These are phyloP conservation scores for Sipha maydis DNA, from an alignment of 2,888 invertebrate species.

Conservation along the genomic window DNA sequence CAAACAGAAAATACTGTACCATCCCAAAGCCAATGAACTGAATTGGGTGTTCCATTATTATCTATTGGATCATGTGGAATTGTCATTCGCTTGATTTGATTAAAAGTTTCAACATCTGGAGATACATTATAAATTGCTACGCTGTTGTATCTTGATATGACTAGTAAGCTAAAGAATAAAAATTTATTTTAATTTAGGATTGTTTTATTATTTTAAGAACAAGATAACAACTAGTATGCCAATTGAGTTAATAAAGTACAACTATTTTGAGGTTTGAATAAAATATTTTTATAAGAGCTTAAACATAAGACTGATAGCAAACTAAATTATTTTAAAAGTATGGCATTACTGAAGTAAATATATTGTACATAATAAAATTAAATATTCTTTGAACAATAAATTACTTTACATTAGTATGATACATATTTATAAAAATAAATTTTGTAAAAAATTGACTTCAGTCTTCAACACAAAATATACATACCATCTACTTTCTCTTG, in stretches of 20 bases:
- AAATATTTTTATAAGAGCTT: neutral
- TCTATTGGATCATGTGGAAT: constrained; percentile 7
- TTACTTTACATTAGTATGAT: neutral
- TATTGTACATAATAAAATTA: neutral
- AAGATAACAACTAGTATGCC: too few relatives aligned
- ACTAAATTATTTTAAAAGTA: neutral
- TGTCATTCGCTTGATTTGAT: neutral
- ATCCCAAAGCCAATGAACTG: constrained; percentile 54
- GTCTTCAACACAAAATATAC: neutral
- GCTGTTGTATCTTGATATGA: neutral
- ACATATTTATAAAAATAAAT: neutral
- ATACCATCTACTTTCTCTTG: constrained; percentile 26
- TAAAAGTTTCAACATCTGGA: neutral
- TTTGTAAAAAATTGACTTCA: neutral
- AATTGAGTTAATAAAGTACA: too few relatives aligned
- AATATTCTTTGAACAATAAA: constrained; percentile 4
- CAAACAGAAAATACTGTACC: constrained; percentile 30
- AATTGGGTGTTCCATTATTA: neutral
- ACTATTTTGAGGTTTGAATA: neutral
- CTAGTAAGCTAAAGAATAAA: constrained; percentile 33
- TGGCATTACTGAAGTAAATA: neutral
- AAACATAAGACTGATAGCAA: neutral
- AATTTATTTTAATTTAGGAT: neutral
- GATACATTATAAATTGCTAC: constrained; percentile 32
- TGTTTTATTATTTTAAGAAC: too few relatives aligned